Evolutionary conservation across 2,888 invertebrate species (phyloP).

Genomic region (Acanthopleura granulata): DNA sequence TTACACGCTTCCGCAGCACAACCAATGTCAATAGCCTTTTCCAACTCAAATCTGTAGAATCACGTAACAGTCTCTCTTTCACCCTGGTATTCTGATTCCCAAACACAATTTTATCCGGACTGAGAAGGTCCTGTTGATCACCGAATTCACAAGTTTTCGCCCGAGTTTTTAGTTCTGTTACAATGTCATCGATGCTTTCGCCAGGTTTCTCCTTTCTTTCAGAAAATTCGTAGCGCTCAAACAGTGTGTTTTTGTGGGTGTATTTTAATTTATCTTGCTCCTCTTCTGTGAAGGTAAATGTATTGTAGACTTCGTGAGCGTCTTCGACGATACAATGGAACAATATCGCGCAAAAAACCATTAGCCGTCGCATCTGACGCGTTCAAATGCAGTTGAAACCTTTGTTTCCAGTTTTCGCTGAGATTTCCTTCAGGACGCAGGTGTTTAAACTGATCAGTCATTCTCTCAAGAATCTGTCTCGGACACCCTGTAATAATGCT

Average conservation of each 20-base stretch:
- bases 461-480: not conserved
- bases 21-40: conserved; percentile 26
- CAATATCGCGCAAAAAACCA: conserved; percentile 21
- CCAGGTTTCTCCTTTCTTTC: conserved; percentile 21
- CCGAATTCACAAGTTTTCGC: conserved; percentile 28
- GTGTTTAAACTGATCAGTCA: conserved; percentile 4
- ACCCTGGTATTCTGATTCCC: conserved; percentile 20
- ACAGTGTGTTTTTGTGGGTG: conserved; percentile 26
- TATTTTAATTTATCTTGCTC: conserved; percentile 21
- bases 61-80: conserved; percentile 25
- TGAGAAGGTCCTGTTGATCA: conserved; percentile 24
- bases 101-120: conserved; percentile 26
- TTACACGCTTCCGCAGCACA: conserved; percentile 28
- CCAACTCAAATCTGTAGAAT: conserved; percentile 22
- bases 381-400: conserved; percentile 22
- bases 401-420: conserved; percentile 21
- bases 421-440: conserved; percentile 11
- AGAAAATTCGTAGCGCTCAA: conserved; percentile 29
- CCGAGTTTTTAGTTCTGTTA: conserved; percentile 26
- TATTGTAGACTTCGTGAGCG: conserved; percentile 27
- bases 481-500: conserved; percentile 18
- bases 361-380: conserved; percentile 20
- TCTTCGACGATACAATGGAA: conserved; percentile 25
- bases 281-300: conserved; percentile 18
- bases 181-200: conserved; percentile 27